phyloP scores from a whole-genome alignment of 2,888 invertebrate genomes.

The Ormyrus pomaceus region DNA sequence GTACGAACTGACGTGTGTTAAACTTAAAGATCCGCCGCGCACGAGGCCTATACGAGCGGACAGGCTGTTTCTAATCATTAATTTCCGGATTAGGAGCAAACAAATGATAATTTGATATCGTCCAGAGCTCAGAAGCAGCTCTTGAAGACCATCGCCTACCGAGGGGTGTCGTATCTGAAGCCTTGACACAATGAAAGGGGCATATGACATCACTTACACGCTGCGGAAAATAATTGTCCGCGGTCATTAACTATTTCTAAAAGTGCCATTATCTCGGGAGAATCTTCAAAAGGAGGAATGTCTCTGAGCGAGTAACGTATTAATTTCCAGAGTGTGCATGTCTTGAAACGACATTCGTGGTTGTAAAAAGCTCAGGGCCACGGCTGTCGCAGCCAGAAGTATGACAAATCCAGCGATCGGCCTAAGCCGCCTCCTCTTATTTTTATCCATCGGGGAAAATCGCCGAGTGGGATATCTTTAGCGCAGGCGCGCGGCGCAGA shows the following conservation, averaged over 20 bases:
- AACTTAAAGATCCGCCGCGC: conserved; percentile 72
- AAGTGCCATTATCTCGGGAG: neutral
- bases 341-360: conserved; percentile 8
- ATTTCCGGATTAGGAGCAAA: conserved; percentile 74
- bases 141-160: conserved; percentile 1
- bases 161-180: conserved; percentile 4
- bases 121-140: conserved; percentile 51
- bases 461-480: conserved; percentile 56
- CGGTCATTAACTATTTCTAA: conserved; percentile 10
- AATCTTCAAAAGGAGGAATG: neutral
- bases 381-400: conserved; percentile 30
- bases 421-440: conserved; percentile 39
- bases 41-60: conserved; percentile 60
- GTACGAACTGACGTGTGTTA: conserved; percentile 60
- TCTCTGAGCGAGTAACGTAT: neutral
- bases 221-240: conserved; percentile 13
- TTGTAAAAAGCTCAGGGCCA: no score
- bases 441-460: conserved; percentile 54
- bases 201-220: conserved; percentile 5
- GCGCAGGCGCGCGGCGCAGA: conserved; percentile 39
- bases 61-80: conserved; percentile 72
- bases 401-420: conserved; percentile 51
- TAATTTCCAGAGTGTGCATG: conserved; percentile 20
- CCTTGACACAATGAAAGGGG: conserved; percentile 4
- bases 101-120: conserved; percentile 75